Base-by-base conservation (phyloP, 2,797 vertebrate genomes). In the Sorex maritimensis region DNA sequence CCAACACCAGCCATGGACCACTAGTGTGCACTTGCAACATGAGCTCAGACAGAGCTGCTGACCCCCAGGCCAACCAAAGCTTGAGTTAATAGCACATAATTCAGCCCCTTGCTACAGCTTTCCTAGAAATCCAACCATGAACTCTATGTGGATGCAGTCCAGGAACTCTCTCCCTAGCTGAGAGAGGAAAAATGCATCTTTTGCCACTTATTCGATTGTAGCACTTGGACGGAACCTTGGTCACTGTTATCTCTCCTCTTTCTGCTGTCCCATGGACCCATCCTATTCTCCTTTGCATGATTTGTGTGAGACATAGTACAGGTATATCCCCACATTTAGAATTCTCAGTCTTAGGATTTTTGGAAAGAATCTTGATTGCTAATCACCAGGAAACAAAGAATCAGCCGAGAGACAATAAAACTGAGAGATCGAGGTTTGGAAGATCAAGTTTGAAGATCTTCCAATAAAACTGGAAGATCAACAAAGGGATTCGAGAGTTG, bases 121-220 rank as follows among this genome's bases (percentile, higher is more conserved):
- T 89, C 81, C 81, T 95, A 78, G 88, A 94, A 88, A 52, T 79
- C 13, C 8, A 72, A 14, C 34, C 30, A 28, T 55, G 58, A 63
- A 41, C 52, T 90, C 15, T 26, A 2, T 38, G 34, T 69, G n/a
- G 73, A 86, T 55, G 73, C 58, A 44, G 44, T 72, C 41, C 24
- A 81, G 85, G 30, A 44, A 34, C n/a, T 41, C 77, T 17, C 26
- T 73, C 81, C 17, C 77, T 79, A 44, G 61, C 9, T 58, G 41
- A 73, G 52, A 44, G 28, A 44, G 28, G 23, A 68, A 46, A 49
- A 69, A 49, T 44, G 61, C 14, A 5, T 75, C 21, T 72, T 74
- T 74, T 30, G 30, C 34, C 30, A 11, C 63, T 88, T 89, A 30
- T 30, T 72, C 49, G n/a, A 61, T 68, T 79, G 46, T 34, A 83